Conservation (phyloP, 2,113 vertebrate species). For the Mormyrus lacerda region DNA sequence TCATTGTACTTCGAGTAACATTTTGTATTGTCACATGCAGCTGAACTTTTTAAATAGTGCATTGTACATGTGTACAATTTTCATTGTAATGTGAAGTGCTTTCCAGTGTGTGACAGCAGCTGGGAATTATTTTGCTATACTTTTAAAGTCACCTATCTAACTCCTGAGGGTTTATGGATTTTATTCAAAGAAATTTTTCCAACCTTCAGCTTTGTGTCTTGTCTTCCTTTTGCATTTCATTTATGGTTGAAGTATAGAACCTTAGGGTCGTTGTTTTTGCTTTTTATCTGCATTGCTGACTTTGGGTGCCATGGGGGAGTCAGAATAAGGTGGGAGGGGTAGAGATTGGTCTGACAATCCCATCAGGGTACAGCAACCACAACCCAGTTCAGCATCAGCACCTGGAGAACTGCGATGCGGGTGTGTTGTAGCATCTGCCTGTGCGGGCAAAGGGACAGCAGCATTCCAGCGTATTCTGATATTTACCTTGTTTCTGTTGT, state of each 20-base stretch:
- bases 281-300: background rate
- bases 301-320: background rate
- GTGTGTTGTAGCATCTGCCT: background rate
- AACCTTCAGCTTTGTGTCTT: background rate
- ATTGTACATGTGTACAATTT: background rate
- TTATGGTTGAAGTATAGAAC: background rate
- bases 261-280: background rate
- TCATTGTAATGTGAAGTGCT: background rate
- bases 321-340: too few species aligned
- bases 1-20: constrained; percentile 22
- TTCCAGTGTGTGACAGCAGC: background rate
- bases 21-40: background rate
- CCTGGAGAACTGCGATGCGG: background rate
- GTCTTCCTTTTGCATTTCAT: constrained; percentile 11
- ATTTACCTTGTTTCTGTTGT: background rate
- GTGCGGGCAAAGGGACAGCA: background rate
- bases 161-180: background rate
- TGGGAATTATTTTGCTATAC: background rate
- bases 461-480: background rate
- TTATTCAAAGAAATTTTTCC: background rate
- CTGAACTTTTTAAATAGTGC: background rate
- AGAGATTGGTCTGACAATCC: background rate
- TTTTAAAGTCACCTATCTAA: background rate
- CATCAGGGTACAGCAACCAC: background rate
- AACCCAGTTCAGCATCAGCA: background rate